Evolutionary conservation across 2,113 vertebrate genomes (phyloP), one percentile per base, ranked within the genome.

Genomic region (Grammomys surdaster): DNA sequence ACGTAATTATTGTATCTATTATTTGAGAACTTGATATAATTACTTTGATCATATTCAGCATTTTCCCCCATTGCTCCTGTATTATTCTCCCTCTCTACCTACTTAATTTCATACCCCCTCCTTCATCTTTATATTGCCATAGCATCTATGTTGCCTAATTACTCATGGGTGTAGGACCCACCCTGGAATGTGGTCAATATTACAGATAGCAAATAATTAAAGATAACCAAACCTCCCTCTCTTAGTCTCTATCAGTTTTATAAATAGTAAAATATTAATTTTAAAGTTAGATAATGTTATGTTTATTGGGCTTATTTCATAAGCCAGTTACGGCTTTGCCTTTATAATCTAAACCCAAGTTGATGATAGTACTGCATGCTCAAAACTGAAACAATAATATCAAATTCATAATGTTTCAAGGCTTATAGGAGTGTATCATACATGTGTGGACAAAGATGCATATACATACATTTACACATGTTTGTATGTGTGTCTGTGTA

Each of bases 401-500:
- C 14, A 91, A 73, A 36, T 17, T 56, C 16, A 58, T 6, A 90
- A 16, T 60, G 11, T 63, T 46, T 28, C 22, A 75, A n/a, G 51
- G 8, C 91, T 63, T 72, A 26, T 12, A n/a, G 22, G 22, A n/a
- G 3, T 60, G 4, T 56, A 13, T 8, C 48, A 14, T 51, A 22
- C 11, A 26, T 9, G 58, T 19, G 1, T 48, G 40, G 24, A 43
- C 14, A 75, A 11, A 48, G n/a, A 19, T 10, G 8, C 40, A n/a
- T 24, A 26, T 6, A 48, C 2, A 33, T 17, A 11, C 36, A 26
- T 54, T 2, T 28, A 24, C 7, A 10, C 54, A 54, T 48, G 5
- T 48, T 13, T 22, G 26, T 17, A 26, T 63, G n/a, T 14, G 8
- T 3, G 43, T 0, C 8, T 1, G 13, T 5, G 31, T 36, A 28